Base-by-base conservation (phyloP, 2,113 vertebrate species). In the Ceuthmochares aereus region DNA sequence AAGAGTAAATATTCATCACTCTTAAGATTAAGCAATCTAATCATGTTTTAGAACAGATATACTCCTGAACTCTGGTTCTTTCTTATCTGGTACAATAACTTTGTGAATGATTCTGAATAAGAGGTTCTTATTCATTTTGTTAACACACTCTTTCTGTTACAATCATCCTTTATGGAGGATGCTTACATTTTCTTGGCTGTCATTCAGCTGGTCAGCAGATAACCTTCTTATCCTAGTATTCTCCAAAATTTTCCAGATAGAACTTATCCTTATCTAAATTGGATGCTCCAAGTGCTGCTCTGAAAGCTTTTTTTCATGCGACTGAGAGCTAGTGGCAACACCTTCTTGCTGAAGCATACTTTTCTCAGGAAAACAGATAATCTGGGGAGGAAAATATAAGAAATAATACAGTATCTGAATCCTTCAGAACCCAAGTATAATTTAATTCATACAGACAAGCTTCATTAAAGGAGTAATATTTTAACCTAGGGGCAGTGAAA, bases 231-330 rank as follows among this genome's bases (percentile, higher is more conserved):
- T 93, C 80, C 88, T 51, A 84, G 18, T 25, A 60, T 90, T 93
- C 73, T 94, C 85, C 68, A 90, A 92, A 94, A 60, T 89, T 89
- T 93, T 90, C 60, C 40, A 42, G 62, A 76, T 73, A 90, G 36
- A 92, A 81, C 32, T 87, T 69, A 62, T 20, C 27, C 52, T 87
- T 94, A 96, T 91, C 93, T 96, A 94, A 94, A 95, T 64, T 88
- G 87, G 72, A 70, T 56, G 29, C 36, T 90, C 54, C 17, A 68
- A 90, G 36, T 42, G n/a, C 69, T 89, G 17, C 58, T 95, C 90
- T 90, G 68, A 81, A 84, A 88, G 59, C 17, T 94, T 87, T 96
- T 79, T 29, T 68, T 74, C 36, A 9, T 42, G 62, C 36, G 62
- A 17, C 76, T 69, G 83, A 72, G 66, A 84, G 43, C 21, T 64